Evolutionary conservation across 2,888 invertebrate species (phyloP), one percentile per base, ranked within the genome.

Genomic region (Zootermopsis nevadensis): DNA sequence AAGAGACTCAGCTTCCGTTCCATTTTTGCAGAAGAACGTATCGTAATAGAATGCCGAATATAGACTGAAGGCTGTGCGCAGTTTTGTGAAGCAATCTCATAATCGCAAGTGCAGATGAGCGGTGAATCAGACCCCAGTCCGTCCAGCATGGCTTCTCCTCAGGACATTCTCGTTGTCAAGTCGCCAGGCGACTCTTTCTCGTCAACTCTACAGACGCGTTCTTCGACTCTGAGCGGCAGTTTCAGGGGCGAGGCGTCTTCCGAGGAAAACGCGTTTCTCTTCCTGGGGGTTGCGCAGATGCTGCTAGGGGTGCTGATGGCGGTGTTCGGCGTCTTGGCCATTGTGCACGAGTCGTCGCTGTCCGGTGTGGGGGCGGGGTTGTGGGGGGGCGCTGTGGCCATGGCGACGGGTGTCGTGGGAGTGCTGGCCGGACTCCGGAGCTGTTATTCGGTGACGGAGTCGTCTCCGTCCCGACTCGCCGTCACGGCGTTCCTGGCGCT

Each of bases 401-500:
- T 85, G 83, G 80, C 82, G n/a, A 66, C 86, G 48, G 86, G 88
- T n/a, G 84, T 86, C 10, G 86, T 87, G 7, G 88, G 87, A 0
- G 84, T 88, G 24, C 85, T 87, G 81, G 87, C 88, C 38, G 87
- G 87, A 4, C 85, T 87, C 31, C 85, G 86, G 42, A 83, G 86
- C 81, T 87, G 86, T 82, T 86, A 86, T 74, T 74, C 80, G 24
- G 72, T 48, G 31, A 33, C 67, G 42, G 53, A 81, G 53, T 77
- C 69, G 86, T 86, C 53, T 48, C 85, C 84, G 83, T 42, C 24
- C 85, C 87, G 72, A 83, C 86, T 79, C 19, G 27, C 79, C 35
- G 84, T 86, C 31, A 87, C 88, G 27, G 86, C 87, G 31, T 88
- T 88, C 84, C 85, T 89, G 72, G 88, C 89, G 27, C 86, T 88